Base-by-base conservation (phyloP, 2,797 vertebrate species). In the Steatocranus sp. region DNA sequence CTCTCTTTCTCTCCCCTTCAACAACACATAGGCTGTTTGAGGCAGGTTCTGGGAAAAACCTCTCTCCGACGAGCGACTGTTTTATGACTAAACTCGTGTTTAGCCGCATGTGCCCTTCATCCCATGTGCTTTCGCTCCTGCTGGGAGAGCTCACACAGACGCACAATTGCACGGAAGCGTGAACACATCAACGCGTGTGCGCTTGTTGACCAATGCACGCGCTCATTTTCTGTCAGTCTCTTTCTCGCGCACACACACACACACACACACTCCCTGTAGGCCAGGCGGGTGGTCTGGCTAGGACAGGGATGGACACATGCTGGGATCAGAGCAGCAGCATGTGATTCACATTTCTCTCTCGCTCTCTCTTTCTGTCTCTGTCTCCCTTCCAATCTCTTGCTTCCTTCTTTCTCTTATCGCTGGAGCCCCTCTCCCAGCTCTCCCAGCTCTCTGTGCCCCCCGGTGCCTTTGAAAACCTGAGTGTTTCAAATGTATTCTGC, bases 221-320 rank as follows among this genome's bases (percentile, higher is more conserved):
- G 20, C 80, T 81, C 77, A 61, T 46, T 80, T 78, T 80, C 79
- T 81, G 81, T 85, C 83, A 82, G 74, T 81, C 88, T 83, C 66
- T 81, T 76, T 85, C 80, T 83, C 48, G 76, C 75, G 83, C 78
- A 50, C 80, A 82, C 46, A 91, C 38, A 85, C 78, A 50, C 80
- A 82, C 46, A 91, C 38, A 85, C 89, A 53, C 80, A 41, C 90
- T 93, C 90, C 80, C 87, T 75, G 82, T 86, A 92, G 88, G 83
- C 85, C 76, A 84, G 76, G 89, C 79, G 15, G 93, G 92, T 88
- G 90, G 93, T 93, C 90, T 88, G 85, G 85, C 90, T 86, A 82
- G 87, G 90, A 90, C 86, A 85, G 85, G 87, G 79, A 93, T 89
- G 92, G 90, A 93, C 91, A 83, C 95, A 92, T 83, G 94, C 93